Base-by-base conservation (phyloP, 1,140 invertebrate species). In the Gonatopus flavifemur region DNA sequence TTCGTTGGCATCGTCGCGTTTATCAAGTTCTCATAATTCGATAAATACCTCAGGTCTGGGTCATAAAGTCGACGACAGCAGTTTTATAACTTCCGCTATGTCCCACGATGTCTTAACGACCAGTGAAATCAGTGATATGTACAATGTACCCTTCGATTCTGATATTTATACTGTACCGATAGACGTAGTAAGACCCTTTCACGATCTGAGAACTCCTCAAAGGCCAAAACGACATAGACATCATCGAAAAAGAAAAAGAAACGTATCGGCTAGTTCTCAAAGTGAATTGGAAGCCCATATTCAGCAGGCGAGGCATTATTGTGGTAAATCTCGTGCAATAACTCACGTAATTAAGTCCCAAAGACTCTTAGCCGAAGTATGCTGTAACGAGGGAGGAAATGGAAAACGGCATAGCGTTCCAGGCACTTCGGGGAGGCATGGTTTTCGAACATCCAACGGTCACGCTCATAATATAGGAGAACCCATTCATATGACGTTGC, bases 91-190 rank as follows among this genome's bases (percentile, higher is more conserved):
- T 1, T 89, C 90, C 59, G 89, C 89, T 13, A 90, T 91, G 80
- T 91, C 88, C 0, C 89, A 91, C 57, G 89, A 91, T 59, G 86
- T 88, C 0, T 70, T 91, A 8, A 83, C 82, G 0, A 83, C 83
- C 5, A 83, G 82, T 53, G 86, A 88, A 53, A 90, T 90, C 21
- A 87, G 86, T 21, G 89, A 91, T 64, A 85, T 91, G 78, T 91
- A 91, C 66, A 91, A 89, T 74, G 89, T 91, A 32, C 89, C 89
- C 32, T 88, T 90, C 55, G 89, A 91, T 56, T 90, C 88, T 63
- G 90, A 92, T 62, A 90, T 91, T 53, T 93, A 92, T 64, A 88
- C 89, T 4, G 84, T 92, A 32, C 90, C 90, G 16, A 85, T 92
- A 33, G 89, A 93, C 69, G 86, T 87, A 62, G 82, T 91, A 4